Evolutionary conservation across 2,888 invertebrate genomes (phyloP).

Genomic region (Galeopsomyia nigrocyanea): DNA sequence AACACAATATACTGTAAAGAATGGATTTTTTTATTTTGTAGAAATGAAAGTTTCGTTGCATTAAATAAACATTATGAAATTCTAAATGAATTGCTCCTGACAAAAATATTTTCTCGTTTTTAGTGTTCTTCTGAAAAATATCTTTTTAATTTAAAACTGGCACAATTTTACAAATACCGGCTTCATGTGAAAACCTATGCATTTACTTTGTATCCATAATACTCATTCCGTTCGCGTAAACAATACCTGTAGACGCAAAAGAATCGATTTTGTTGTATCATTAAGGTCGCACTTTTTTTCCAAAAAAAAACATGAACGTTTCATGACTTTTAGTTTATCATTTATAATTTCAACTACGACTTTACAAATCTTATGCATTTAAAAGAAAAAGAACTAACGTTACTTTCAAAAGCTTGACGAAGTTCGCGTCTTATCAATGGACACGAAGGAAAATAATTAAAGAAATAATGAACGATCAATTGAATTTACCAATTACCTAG

Average conservation of each 20-base stretch:
- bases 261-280: slow-evolving; percentile 12
- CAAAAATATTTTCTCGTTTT: slow-evolving; percentile 46
- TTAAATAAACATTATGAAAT: slow-evolving; percentile 42
- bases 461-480: slow-evolving; percentile 39
- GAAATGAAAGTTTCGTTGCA: slow-evolving; percentile 45
- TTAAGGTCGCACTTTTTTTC: slow-evolving; percentile 16
- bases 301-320: slow-evolving; percentile 31
- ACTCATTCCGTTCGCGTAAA: slow-evolving; percentile 39
- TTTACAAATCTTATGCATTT: slow-evolving; percentile 44
- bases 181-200: slow-evolving; percentile 42
- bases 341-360: slow-evolving; percentile 36
- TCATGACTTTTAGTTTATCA: slow-evolving; percentile 18
- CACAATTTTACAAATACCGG: slow-evolving; percentile 43
- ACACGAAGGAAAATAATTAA: slow-evolving; percentile 16
- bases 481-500: slow-evolving; percentile 40
- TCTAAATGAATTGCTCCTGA: slow-evolving; percentile 42
- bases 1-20: slow-evolving; percentile 36
- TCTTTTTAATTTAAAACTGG: slow-evolving; percentile 46
- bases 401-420: slow-evolving; percentile 45
- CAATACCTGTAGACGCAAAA: slow-evolving; percentile 33
- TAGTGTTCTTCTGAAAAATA: slow-evolving; percentile 46
- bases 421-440: slow-evolving; percentile 15
- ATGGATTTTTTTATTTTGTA: slow-evolving; percentile 34
- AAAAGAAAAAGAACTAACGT: slow-evolving; percentile 30
- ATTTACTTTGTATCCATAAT: slow-evolving; percentile 39